Percentiles rank a stretch among this genome's conserved stretches.
phyloP scores from a whole-genome alignment of 2,113 vertebrate genomes.

The Apaloderma vittatum region DNA sequence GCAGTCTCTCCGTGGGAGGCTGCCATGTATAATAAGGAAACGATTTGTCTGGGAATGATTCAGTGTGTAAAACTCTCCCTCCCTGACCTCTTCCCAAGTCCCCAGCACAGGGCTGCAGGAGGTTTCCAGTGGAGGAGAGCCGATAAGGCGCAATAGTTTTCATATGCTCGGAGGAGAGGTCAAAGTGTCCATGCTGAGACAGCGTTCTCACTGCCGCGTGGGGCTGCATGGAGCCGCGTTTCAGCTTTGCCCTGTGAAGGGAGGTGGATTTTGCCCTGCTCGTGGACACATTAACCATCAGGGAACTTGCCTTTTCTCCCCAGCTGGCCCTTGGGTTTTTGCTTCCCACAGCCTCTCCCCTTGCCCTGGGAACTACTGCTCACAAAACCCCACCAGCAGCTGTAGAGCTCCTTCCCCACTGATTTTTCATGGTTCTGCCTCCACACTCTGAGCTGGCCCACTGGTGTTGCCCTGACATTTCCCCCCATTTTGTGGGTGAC shows the following conservation, averaged over 20 bases:
- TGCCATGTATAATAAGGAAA: slow-evolving; percentile 72
- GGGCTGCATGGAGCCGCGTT: not conserved
- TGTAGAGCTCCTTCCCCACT: not conserved
- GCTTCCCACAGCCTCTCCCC: not conserved
- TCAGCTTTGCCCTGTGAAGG: not conserved
- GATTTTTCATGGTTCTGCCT: not conserved
- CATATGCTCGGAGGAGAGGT: slow-evolving; percentile 1
- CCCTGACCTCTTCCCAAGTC: slow-evolving; percentile 20
- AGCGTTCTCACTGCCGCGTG: not conserved
- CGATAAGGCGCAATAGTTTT: slow-evolving; percentile 19
- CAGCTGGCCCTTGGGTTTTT: not conserved
- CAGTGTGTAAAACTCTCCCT: slow-evolving; percentile 40
- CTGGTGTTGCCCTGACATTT: not conserved
- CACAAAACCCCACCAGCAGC: not conserved
- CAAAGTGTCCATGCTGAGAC: not conserved
- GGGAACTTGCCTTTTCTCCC: not conserved
- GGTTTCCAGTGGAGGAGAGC: slow-evolving; percentile 21
- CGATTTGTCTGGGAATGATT: slow-evolving; percentile 67
- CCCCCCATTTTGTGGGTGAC: not conserved
- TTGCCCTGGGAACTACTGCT: not conserved
- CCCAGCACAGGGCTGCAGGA: not conserved
- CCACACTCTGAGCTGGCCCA: not conserved
- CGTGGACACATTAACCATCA: not conserved
- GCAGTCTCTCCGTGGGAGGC: slow-evolving; percentile 58
- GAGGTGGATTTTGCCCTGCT: not conserved